Evolutionary conservation across 2,113 vertebrate species (phyloP).

Genomic region (Engraulis encrasicolus): DNA sequence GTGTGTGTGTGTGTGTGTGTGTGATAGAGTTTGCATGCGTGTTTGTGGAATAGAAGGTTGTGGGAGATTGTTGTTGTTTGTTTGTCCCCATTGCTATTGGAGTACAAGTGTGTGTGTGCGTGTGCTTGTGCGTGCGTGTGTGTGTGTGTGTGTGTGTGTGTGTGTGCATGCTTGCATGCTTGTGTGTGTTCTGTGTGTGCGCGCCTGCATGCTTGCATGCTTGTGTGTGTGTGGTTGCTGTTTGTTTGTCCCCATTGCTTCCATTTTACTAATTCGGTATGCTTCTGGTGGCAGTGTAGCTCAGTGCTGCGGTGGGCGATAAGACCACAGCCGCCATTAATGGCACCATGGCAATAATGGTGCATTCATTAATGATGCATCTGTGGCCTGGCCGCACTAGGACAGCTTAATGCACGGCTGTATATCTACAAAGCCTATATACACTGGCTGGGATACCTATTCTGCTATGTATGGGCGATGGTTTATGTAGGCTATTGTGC

Average conservation of each 20-base stretch:
- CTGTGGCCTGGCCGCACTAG: background rate
- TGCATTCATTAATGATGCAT: background rate
- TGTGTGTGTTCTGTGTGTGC: no score
- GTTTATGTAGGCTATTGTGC: no score
- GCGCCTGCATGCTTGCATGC: no score
- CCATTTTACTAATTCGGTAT: background rate
- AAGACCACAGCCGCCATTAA: background rate
- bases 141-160: no score
- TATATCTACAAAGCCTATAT: background rate
- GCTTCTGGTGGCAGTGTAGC: conserved; percentile 3
- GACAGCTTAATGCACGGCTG: background rate
- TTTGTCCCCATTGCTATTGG: no score
- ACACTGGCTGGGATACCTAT: background rate
- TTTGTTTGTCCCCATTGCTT: conserved; percentile 15
- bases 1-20: conserved; percentile 2
- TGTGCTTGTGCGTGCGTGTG: background rate
- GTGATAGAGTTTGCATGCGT: no score
- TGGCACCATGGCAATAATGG: background rate
- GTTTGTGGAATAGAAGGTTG: no score
- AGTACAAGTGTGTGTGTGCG: conserved; percentile 3
- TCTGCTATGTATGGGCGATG: no score
- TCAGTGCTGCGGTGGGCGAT: background rate
- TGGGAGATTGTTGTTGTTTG: no score
- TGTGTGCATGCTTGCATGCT: no score
- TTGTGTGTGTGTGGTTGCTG: background rate